Conservation (phyloP, 1,140 invertebrate species). For the Artemia franciscana region DNA sequence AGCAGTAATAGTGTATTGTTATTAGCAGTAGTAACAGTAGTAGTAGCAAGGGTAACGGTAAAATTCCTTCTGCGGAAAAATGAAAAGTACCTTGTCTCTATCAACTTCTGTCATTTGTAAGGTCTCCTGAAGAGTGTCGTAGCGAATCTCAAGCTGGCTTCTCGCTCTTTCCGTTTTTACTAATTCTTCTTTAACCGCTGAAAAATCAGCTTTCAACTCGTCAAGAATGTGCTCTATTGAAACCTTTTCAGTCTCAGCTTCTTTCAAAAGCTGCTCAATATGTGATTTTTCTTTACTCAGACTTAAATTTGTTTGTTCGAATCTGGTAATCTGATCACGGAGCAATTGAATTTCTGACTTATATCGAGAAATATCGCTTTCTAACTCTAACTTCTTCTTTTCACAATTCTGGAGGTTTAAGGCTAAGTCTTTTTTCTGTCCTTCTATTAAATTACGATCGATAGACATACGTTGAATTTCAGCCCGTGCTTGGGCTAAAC, state of each 20-base stretch:
- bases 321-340: neutral
- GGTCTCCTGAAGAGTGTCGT: neutral
- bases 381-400: neutral
- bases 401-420: neutral
- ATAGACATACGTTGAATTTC: neutral
- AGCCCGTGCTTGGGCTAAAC: neutral
- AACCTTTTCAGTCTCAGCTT: neutral
- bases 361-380: neutral
- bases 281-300: neutral
- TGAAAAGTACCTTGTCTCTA: neutral
- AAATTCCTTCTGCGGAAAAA: too few species aligned
- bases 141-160: neutral
- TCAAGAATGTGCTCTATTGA: neutral
- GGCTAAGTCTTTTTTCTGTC: neutral
- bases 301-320: neutral
- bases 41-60: too few species aligned
- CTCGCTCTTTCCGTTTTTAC: neutral
- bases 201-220: neutral
- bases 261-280: neutral
- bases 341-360: neutral
- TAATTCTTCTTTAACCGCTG: neutral
- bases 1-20: too few species aligned
- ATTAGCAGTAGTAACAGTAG: too few species aligned
- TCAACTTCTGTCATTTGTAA: neutral
- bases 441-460: neutral